Evolutionary conservation across 2,797 vertebrate species (phyloP), one percentile per base, ranked within the genome.

Genomic region (Pelodytes ibericus): DNA sequence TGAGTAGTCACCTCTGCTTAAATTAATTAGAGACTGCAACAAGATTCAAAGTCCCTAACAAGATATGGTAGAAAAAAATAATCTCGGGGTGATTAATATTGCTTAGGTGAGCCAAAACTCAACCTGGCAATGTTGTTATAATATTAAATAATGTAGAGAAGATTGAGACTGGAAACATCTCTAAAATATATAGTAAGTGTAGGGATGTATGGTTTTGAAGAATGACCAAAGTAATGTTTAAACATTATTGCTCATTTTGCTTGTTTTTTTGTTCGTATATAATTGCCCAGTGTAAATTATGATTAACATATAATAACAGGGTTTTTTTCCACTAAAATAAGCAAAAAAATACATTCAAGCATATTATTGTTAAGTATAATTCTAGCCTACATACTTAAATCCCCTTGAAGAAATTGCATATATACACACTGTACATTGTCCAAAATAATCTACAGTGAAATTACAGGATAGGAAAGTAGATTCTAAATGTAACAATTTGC

Each of bases 381-480:
- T 36, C 20, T 24, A 6, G 22, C 10, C 30, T 68, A 59, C 73
- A 16, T 49, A n/a, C 44, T 62, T n/a, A 33, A 70, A 63, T 25
- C 60, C 39, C 30, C 58, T 62, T 70, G 31, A 76, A 26, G 11
- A 57, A 41, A 76, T 53, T 63, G 33, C 44, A 56, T 20, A 49
- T 51, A n/a, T n/a, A 44, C 18, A 41, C 15, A 26, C 26, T 63
- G 3, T 44, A 44, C 44, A 0, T 41, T 76, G 59, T 64, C 66
- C 39, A 26, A 51, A 57, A 56, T 44, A 51, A 71, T 70, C 74
- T 63, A 47, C 47, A 56, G 24, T 22, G 26, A 51, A 76, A 76
- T 63, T 70, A 56, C 47, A 70, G 24, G 31, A 70, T 76, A 76
- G 56, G 41, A 6, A 63, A 69, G 18, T 62, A 56, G 36, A 70